Conservation (phyloP, 2,797 vertebrate genomes). For the Astyanax mexicanus region DNA sequence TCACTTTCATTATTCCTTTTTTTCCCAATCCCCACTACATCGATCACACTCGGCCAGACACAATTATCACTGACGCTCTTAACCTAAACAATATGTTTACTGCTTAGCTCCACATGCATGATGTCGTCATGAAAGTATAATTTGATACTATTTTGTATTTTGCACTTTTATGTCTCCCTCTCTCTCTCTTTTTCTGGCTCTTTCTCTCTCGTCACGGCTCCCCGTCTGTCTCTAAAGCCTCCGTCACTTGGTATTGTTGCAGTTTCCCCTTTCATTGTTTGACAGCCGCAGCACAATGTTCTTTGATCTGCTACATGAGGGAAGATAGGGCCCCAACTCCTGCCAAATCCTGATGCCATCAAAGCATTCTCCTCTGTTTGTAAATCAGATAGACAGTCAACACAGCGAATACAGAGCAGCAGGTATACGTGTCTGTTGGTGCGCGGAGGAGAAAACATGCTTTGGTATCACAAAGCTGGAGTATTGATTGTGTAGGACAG, state of each 20-base stretch:
- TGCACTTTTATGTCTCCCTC: neutral
- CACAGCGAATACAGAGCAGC: constrained; percentile 45
- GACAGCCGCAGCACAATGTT: constrained; percentile 59
- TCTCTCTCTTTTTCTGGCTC: neutral
- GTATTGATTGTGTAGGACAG: constrained; percentile 52
- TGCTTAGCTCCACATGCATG: neutral
- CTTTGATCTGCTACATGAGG: constrained; percentile 75
- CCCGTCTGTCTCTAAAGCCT: constrained; percentile 55
- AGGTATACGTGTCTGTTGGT: neutral
- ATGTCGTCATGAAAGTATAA: neutral
- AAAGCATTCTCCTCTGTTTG: constrained; percentile 61
- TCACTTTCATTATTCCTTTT: neutral
- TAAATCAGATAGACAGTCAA: constrained; percentile 62
- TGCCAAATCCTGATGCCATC: constrained; percentile 54
- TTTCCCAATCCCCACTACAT: neutral
- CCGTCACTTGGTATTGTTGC: constrained; percentile 63
- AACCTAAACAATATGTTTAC: neutral
- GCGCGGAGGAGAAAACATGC: constrained; percentile 27
- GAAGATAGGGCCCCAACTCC: constrained; percentile 65
- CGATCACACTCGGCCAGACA: neutral
- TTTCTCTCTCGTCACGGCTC: neutral
- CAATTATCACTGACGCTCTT: neutral
- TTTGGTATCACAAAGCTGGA: constrained; percentile 51
- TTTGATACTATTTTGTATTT: neutral
- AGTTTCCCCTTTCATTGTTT: constrained; percentile 64